Conservation (phyloP, 2,113 vertebrate species). For the Hoplias malabaricus region DNA sequence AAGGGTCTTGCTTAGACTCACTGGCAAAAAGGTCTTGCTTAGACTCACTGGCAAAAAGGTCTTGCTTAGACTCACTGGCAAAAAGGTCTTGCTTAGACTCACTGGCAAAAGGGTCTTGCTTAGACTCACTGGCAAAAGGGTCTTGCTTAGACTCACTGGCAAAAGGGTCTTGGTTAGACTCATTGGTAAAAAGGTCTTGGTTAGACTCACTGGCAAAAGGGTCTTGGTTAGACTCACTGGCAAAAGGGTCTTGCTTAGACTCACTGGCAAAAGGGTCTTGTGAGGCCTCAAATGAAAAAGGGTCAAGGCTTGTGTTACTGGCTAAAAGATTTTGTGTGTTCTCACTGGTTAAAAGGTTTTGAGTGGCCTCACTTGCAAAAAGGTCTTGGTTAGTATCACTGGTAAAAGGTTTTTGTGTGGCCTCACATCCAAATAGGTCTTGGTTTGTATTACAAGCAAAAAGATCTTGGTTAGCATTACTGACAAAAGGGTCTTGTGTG, state of each 20-base stretch:
- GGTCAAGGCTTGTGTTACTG: neutral
- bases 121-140: neutral
- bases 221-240: neutral
- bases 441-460: neutral
- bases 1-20: neutral
- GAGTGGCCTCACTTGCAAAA: neutral
- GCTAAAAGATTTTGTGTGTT: neutral
- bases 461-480: neutral
- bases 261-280: neutral
- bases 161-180: neutral
- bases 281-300: neutral
- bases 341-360: neutral
- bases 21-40: neutral
- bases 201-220: no score
- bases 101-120: neutral
- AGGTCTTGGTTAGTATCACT: neutral
- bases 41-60: neutral
- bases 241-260: neutral
- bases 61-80: neutral
- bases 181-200: no score
- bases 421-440: constrained; percentile 11
- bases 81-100: neutral
- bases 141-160: neutral
- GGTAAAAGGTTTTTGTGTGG: constrained; percentile 1
- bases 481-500: neutral